Conservation (phyloP, 64 coral and sea anemone genomes). For the Hydrozoanthus tunicans region DNA sequence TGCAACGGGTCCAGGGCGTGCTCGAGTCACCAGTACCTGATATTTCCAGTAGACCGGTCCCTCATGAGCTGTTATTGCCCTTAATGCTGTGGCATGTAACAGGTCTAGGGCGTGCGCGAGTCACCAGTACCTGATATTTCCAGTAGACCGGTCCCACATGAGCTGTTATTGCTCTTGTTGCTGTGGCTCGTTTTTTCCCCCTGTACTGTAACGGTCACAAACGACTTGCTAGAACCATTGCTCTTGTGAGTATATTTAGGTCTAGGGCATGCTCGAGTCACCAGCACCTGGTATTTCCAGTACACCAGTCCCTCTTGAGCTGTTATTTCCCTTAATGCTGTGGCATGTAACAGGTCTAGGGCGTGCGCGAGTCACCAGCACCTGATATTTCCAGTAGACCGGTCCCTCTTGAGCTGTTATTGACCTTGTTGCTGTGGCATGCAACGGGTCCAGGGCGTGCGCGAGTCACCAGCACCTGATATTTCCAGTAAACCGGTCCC, state of each 20-base stretch:
- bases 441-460: neutral
- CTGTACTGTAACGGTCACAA: too few relatives aligned
- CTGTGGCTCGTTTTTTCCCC: neutral
- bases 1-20: too few relatives aligned
- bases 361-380: neutral
- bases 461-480: neutral
- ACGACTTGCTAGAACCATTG: too few relatives aligned
- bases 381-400: neutral
- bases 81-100: neutral
- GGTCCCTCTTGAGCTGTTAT: neutral
- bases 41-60: neutral
- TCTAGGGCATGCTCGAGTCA: neutral
- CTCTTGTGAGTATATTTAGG: too few relatives aligned
- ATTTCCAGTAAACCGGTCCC: neutral
- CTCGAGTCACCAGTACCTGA: neutral
- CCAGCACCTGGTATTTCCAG: neutral
- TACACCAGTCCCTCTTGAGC: neutral
- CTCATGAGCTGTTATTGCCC: neutral
- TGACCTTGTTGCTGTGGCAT: neutral
- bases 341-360: neutral
- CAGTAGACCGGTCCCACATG: neutral
- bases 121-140: neutral
- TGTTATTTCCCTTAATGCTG: neutral
- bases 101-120: neutral
- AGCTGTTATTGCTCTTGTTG: neutral